Percentiles rank a stretch among this genome's conserved stretches.
Conservation (phyloP, 2,113 vertebrate genomes). For the Catharus minimus region DNA sequence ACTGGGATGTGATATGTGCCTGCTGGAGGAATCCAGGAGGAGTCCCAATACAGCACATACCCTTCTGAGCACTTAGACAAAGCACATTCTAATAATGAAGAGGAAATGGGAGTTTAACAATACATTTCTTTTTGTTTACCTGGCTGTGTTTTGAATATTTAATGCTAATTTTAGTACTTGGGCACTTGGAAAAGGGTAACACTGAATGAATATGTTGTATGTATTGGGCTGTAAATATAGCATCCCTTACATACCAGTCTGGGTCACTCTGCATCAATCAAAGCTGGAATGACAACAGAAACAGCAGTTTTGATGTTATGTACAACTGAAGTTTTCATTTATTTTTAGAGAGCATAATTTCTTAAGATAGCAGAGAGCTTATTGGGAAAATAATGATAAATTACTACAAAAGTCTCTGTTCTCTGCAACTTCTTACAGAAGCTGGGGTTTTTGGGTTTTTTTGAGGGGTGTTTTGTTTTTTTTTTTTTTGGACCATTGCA, state of each 20-base stretch:
- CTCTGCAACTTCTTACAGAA: constrained; percentile 11
- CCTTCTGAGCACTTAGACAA: neutral
- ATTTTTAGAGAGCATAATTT: constrained; percentile 21
- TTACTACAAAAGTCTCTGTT: neutral
- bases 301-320: neutral
- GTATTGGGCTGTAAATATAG: neutral
- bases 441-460: neutral
- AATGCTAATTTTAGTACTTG: neutral
- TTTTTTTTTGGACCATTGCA: neutral
- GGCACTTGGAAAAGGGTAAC: neutral
- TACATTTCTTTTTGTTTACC: neutral
- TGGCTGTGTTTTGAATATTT: neutral
- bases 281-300: constrained; percentile 12
- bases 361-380: constrained; percentile 19
- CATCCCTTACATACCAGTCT: neutral
- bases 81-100: neutral
- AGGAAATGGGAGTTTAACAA: neutral
- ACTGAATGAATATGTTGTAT: neutral
- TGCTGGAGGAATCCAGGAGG: neutral
- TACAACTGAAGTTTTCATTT: neutral
- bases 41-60: neutral
- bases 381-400: constrained; percentile 37
- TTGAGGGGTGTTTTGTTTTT: neutral
- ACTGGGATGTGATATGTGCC: neutral
- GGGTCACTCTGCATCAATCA: neutral